Evolutionary conservation across 2,888 invertebrate genomes (phyloP), one percentile per base, ranked within the genome.

Genomic region (Eucera pruinosa): DNA sequence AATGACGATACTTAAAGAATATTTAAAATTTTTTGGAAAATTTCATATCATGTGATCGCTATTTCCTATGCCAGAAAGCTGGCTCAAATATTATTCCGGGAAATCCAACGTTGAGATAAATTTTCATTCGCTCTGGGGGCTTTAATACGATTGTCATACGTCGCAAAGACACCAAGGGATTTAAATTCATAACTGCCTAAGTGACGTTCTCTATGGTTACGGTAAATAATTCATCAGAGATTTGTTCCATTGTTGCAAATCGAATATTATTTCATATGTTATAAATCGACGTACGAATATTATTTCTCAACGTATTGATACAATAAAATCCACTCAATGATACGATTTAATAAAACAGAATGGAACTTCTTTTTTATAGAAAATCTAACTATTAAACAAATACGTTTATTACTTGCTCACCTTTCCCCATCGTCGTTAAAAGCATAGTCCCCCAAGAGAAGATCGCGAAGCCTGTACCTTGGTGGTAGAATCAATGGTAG

Each of bases 371-470:
- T n/a, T n/a, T n/a, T n/a, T n/a, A n/a, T n/a, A n/a, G 3, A 54
- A 13, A 2, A 18, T 13, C 1, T 33, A 13, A 11, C 4, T 2
- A 54, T 54, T 13, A 7, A 2, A 33, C 3, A 54, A 18, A 43
- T n/a, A 43, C n/a, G n/a, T n/a, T n/a, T n/a, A n/a, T n/a, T 1
- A 47, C 55, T 27, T 30, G 91, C 94, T 93, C 92, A 96, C 96
- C 96, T 95, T 94, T 96, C 96, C 52, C 96, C 96, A 87, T 96
- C 96, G 89, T 96, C 96, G 89, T 95, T 95, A 92, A 95, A 95
- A 18, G 95, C 95, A 90, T 95, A 96, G 92, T 96, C 96, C 54
- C 96, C 96, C 87, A 96, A 93, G 87, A 96, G 94, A 84, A 96
- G 94, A 92, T 96, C 96, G 80, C 96, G 93, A 88, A 96, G 94